Evolutionary conservation across 2,888 invertebrate species (phyloP).

Genomic region (Pammene fasciana): DNA sequence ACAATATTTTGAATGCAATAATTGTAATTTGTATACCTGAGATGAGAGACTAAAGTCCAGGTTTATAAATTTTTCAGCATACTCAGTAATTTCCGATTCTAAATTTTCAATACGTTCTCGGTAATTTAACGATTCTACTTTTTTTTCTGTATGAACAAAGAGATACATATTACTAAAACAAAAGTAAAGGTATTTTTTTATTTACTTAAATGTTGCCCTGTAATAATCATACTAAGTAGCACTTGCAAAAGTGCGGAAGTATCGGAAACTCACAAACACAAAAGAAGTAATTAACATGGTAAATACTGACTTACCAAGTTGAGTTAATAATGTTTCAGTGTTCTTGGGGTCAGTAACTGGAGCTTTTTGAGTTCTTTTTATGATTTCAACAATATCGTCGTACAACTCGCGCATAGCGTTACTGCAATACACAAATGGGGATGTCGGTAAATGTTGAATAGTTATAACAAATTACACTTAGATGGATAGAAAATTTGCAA

Average conservation of each 20-base stretch:
- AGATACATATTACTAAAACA: not conserved
- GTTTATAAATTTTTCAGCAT: conserved; percentile 9
- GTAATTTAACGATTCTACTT: conserved; percentile 17
- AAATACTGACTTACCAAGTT: conserved; percentile 7
- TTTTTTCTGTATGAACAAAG: not conserved
- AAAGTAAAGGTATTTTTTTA: not conserved
- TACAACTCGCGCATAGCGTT: conserved; percentile 25
- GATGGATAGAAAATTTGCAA: too few species aligned
- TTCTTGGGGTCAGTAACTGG: not conserved
- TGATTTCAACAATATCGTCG: conserved; percentile 12
- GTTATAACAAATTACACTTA: too few species aligned
- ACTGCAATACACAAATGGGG: conserved; percentile 7
- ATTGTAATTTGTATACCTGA: conserved; percentile 19
- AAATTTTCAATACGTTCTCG: conserved; percentile 20
- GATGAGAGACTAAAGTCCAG: conserved; percentile 21
- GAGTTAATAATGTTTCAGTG: not conserved
- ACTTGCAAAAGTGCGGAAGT: too few species aligned
- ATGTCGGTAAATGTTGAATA: not conserved
- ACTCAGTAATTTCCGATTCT: conserved; percentile 25
- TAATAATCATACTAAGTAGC: too few species aligned
- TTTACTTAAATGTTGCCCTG: too few species aligned
- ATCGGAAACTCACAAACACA: too few species aligned
- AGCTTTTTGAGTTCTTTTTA: not conserved
- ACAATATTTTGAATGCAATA: not conserved
- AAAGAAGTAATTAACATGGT: too few species aligned